phyloP scores from a whole-genome alignment of 2,113 vertebrate species.

The Hyperoodon ampullatus region DNA sequence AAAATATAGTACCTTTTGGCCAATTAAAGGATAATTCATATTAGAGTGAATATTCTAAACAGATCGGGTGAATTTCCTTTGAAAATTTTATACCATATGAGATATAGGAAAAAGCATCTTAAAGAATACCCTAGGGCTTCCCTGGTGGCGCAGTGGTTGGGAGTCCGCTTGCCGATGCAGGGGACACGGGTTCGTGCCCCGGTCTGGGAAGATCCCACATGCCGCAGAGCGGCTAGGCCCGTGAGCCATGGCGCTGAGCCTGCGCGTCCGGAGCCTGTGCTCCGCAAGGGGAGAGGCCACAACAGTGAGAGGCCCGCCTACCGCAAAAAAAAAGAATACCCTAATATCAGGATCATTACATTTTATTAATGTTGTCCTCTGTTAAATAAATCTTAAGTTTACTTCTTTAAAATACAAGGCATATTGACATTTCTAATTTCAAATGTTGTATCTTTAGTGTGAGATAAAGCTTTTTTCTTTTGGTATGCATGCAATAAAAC shows the following conservation, averaged over 20 bases:
- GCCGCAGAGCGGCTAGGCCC: no score
- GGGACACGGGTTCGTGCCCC: no score
- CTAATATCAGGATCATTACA: background rate
- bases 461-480: background rate
- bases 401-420: background rate
- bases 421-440: slow-evolving; percentile 3
- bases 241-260: no score
- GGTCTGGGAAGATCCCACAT: no score
- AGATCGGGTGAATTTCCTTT: background rate
- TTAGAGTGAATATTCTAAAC: background rate
- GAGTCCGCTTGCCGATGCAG: no score
- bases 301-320: no score
- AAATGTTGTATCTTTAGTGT: background rate
- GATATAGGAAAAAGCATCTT: background rate
- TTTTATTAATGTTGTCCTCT: background rate
- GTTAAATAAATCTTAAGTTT: background rate
- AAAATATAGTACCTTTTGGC: background rate
- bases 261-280: no score
- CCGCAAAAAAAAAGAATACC: background rate
- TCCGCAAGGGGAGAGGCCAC: no score
- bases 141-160: no score
- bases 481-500: background rate
- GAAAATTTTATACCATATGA: background rate
- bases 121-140: background rate
- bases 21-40: background rate